Evolutionary conservation across 2,888 invertebrate species (phyloP).

Genomic region (Melanostoma scalare): DNA sequence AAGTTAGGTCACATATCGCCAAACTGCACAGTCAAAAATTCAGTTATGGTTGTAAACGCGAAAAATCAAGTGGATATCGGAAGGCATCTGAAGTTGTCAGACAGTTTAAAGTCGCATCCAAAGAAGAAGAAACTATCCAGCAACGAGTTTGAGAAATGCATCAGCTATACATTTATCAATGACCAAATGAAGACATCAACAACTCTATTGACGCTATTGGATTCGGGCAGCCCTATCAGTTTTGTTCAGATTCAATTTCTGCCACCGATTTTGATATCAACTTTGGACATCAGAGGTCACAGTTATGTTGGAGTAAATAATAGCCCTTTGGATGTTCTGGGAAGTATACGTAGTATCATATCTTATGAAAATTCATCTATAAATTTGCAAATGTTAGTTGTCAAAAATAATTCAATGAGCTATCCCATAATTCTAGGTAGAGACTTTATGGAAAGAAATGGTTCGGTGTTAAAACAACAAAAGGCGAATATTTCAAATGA

Average conservation of each 20-base stretch:
- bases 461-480: not conserved
- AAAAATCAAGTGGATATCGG: not conserved
- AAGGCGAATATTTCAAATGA: too few relatives aligned
- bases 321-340: slow-evolving; percentile 32
- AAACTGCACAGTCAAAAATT: slow-evolving; percentile 10
- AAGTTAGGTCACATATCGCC: slow-evolving; percentile 31
- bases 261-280: slow-evolving; percentile 28
- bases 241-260: slow-evolving; percentile 41
- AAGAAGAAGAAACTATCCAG: not conserved
- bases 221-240: slow-evolving; percentile 57
- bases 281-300: slow-evolving; percentile 5
- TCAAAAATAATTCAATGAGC: slow-evolving; percentile 38
- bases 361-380: slow-evolving; percentile 22
- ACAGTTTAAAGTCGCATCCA: too few relatives aligned
- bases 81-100: not conserved
- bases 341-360: slow-evolving; percentile 7
- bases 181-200: slow-evolving; percentile 8
- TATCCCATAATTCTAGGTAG: slow-evolving; percentile 49
- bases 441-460: slow-evolving; percentile 35
- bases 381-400: slow-evolving; percentile 35
- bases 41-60: slow-evolving; percentile 12
- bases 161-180: slow-evolving; percentile 8
- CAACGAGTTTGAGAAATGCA: slow-evolving; percentile 26
- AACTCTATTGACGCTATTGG: slow-evolving; percentile 18
- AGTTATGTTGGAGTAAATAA: slow-evolving; percentile 44